A percentile compares a stretch with the other conserved stretches of the same genome.
Evolutionary conservation across 92 coral and sea anemone genomes (phyloP).

Genomic region (Siderastrea radians): DNA sequence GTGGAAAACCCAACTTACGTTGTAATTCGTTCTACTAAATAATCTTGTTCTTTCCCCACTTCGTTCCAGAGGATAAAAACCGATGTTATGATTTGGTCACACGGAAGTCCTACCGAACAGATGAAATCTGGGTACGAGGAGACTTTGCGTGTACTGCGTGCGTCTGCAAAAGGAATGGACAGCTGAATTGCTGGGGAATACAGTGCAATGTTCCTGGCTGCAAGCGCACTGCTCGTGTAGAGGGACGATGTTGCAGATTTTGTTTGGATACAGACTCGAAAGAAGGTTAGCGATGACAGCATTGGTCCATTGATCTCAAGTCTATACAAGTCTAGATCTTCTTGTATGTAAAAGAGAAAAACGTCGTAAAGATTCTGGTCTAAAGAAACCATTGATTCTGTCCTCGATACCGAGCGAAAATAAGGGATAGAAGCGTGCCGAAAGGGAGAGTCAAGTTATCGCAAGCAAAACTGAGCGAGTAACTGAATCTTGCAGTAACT

Average conservation of each 20-base stretch:
- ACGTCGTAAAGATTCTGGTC: no score
- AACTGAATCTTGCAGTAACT: no score
- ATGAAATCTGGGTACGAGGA: conserved; percentile 74
- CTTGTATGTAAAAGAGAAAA: no score
- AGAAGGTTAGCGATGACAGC: conserved; percentile 41
- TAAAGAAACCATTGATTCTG: no score
- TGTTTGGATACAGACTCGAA: conserved; percentile 63
- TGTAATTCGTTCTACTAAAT: no score
- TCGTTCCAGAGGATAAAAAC: background rate
- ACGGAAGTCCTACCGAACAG: conserved; percentile 46
- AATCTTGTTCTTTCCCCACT: background rate
- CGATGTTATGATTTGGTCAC: conserved; percentile 68
- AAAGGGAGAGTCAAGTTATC: no score
- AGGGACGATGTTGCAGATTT: conserved; percentile 76
- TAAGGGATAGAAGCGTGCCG: no score
- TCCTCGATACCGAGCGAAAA: no score
- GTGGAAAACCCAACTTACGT: no score
- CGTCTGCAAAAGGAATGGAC: conserved; percentile 60
- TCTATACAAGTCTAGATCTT: no score
- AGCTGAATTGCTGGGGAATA: conserved; percentile 58
- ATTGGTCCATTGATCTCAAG: background rate
- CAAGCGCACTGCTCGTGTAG: conserved; percentile 44
- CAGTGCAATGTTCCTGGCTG: conserved; percentile 61
- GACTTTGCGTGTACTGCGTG: conserved; percentile 78
- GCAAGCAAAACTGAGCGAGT: no score